A percentile compares a stretch with the other conserved stretches of the same genome.
Conservation (phyloP, 2,888 invertebrate genomes). For the Drosophila meridiana region DNA sequence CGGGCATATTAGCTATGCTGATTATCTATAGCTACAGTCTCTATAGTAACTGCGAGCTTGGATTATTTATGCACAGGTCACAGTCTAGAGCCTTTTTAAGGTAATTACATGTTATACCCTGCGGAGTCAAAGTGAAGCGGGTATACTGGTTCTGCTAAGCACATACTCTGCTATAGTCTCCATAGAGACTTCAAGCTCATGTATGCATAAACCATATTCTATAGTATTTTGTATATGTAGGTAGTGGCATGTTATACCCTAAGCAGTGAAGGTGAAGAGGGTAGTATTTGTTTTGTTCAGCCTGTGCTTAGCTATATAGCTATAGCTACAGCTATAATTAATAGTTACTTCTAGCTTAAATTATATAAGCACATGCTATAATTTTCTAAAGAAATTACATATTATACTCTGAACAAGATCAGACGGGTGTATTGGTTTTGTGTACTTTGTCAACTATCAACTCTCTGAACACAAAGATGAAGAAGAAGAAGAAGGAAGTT, state of each 20-base stretch:
- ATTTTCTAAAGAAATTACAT: too few species aligned
- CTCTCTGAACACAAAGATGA: too few species aligned
- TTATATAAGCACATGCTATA: too few species aligned
- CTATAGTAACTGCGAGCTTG: neutral
- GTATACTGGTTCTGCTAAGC: neutral
- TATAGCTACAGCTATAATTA: too few species aligned
- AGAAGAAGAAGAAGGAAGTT: too few species aligned
- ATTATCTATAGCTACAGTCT: neutral
- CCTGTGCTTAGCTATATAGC: too few species aligned
- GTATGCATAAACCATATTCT: neutral
- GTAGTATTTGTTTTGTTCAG: neutral
- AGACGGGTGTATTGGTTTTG: neutral
- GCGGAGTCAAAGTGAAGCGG: neutral
- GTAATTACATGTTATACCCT: constrained; percentile 35
- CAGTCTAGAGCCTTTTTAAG: constrained; percentile 42
- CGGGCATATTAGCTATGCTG: neutral
- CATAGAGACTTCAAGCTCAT: too few species aligned
- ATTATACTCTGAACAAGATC: too few species aligned
- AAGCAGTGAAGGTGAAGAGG: neutral
- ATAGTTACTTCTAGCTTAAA: too few species aligned
- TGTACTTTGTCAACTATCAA: too few species aligned
- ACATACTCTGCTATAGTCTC: neutral
- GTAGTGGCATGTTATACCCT: neutral
- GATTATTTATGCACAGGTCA: constrained; percentile 32
- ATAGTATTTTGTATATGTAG: too few species aligned